Evolutionary conservation across 1,140 invertebrate species (phyloP), one percentile per base, ranked within the genome.

Genomic region (Macrobrachium nipponense): DNA sequence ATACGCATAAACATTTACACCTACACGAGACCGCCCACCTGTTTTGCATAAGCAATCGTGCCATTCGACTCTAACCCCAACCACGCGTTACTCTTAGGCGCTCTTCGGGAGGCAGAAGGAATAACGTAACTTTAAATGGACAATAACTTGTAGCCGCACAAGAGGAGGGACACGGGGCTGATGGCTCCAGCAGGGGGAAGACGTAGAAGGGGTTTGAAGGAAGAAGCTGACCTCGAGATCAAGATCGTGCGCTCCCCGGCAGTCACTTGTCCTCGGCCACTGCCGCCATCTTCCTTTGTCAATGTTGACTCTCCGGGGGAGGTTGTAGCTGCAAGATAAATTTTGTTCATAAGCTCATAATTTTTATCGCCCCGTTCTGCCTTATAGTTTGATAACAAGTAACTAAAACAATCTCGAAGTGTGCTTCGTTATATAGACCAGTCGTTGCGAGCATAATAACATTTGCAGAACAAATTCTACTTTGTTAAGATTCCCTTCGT

Each of bases 61-160:
- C 27, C 27, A 36, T 36, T 36, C 27, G 27, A 36, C 27, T 36
- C 27, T 36, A 36, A 36, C 27, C 27, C 27, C 27, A 36, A 36
- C 27, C 27, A 36, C 27, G 27, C 27, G 27, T 36, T 36, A 36
- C 27, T 36, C 27, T 36, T 36, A 36, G 27, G 27, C 4, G 27
- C 27, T 36, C 27, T 36, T 36, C 27, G 64, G 27, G 64, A 23
- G n/a, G 64, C 18, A 23, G 27, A 18, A 66, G 27, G 64, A 68
- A 68, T 68, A 68, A 68, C 64, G 64, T 68, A 68, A 27, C 64
- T 68, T 68, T 68, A 68, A 68, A 68, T 68, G 64, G 64, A 68
- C 64, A 68, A 68, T 68, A 68, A 68, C 64, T 68, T 68, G 27
- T 36, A 36, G 27, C 27, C 27, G 27, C 27, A 36, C 27, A 36